Evolutionary conservation across 1,140 invertebrate species (phyloP), one percentile per base, ranked within the genome.

Genomic region (Hesperophylax magnus): DNA sequence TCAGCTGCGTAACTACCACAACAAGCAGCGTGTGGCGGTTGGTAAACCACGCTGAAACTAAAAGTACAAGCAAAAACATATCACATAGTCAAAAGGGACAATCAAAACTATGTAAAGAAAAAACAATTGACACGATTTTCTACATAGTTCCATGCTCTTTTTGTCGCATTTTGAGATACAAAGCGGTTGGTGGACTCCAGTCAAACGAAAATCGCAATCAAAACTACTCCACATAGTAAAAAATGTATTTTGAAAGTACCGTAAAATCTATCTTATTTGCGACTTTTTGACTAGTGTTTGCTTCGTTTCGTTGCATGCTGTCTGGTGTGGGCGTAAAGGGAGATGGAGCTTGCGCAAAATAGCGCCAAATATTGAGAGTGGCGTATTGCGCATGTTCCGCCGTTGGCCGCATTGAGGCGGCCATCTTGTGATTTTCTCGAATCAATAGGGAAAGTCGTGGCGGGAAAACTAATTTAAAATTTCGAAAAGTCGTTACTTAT

Each of bases 331-430:
- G 39, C 11, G 39, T 9, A 47, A 14, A 47, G 39, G 2, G 39
- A 58, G 72, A 76, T 20, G 20, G 72, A 76, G 56, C 54, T 76
- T 76, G 72, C 72, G 72, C 72, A 60, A 76, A 76, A 76, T 60
- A 60, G 72, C 56, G 53, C 72, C 18, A 76, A 76, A 22, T 76
- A 39, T 76, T 3, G 27, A 76, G 56, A 76, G 17, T 9, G 15
- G n/a, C 11, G 2, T 15, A 76, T 2, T 58, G 56, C 72, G 72
- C 72, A 76, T 76, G 72, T 60, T 17, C 54, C 24, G 3, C 5
- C 17, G 3, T 58, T 76, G 54, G 56, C 72, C 72, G 72, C 72
- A 76, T 76, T 20, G 31, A 18, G 47, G 69, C 27, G 69, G 72
- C 72, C 72, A 76, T 76, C 31, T 76, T 76, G 56, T 34, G 9